Evolutionary conservation across 2,797 vertebrate species (phyloP), one percentile per base, ranked within the genome.

Genomic region (Centropyge bicolor): DNA sequence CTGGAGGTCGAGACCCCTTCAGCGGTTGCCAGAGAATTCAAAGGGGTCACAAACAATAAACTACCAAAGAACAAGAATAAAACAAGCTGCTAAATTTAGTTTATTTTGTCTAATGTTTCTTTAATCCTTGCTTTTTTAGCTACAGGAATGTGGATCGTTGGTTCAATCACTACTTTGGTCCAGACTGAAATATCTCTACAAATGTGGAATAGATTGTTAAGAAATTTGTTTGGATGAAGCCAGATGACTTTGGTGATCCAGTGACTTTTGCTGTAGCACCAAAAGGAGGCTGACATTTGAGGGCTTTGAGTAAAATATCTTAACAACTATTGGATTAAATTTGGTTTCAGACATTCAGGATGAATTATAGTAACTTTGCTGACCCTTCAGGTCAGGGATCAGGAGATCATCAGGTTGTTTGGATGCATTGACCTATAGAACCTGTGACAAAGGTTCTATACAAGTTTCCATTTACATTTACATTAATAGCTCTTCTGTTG

Each of bases 111-210:
- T 31, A 31, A 31, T 31, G 27, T 48, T 48, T 48, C 36, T 62
- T 17, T n/a, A n/a, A n/a, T n/a, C n/a, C n/a, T n/a, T 45, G 5
- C n/a, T 40, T 59, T 16, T 24, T 41, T 0, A 27, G 41, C 22
- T 13, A 27, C 8, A n/a, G 31, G 27, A 59, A 57, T 20, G 16
- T 20, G 31, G 22, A 3, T 55, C 5, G 12, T 31, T 46, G 6
- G 0, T 17, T 31, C 10, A 5, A 35, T 43, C 31, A n/a, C n/a
- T 6, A 13, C 27, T 8, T 61, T 27, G 22, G 5, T 45, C 46
- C 38, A 11, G 14, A 69, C n/a, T 55, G 16, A 74, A 64, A 55
- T 55, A 55, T 52, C n/a, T 54, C 24, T 54, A 22, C 40, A 9
- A 12, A 20, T 4, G 14, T 10, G 8, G 10, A 9, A 40, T 1